Base-by-base conservation (phyloP, 2,797 vertebrate species). In the Leptodactylus fallax region DNA sequence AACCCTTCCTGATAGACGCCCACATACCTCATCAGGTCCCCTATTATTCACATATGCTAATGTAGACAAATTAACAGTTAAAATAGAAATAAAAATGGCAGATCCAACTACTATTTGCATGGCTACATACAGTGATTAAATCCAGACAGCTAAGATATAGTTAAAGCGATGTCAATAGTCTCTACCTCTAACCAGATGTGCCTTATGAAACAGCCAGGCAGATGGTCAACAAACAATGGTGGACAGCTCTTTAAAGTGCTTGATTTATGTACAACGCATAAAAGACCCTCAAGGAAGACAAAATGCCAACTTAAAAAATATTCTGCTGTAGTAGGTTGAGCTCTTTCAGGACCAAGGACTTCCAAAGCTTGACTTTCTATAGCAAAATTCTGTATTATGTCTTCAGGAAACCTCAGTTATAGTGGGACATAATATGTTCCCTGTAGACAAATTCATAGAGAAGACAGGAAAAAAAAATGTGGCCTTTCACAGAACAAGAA, bases 211-310 rank as follows among this genome's bases (percentile, higher is more conserved):
- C 45, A 51, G 58, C 53, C 17, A 58, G 49, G 58, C 83, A 85
- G 83, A 85, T 85, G 83, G 71, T 21, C 72, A 27, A 19, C 83
- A 63, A 63, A 51, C 56, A 85, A 77, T 78, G 17, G 55, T 25
- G n/a, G 23, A 25, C 72, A 77, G 12, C 56, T 49, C 47, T 51
- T 77, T 23, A 78, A n/a, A 60, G 56, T 63, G 27, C 10, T 13
- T 45, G 27, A 61, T 80, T 76, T 76, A 76, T 51, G 72, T 53
- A 7, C 6, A 76, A 23, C 3, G 6, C 45, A n/a, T 7, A 8
- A 76, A 76, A 76, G 9, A 51, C 45, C 16, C 9, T 49, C 47
- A 76, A 21, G 47, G 21, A 51, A 23, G 47, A 12, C 72, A 51
- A 14, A 36, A 36, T 36, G 36, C 36, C 36, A 36, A 36, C 4